These are phyloP conservation scores for Tamandua tetradactyla DNA, from an alignment of 2,797 vertebrate genomes.

Conservation along the genomic window DNA sequence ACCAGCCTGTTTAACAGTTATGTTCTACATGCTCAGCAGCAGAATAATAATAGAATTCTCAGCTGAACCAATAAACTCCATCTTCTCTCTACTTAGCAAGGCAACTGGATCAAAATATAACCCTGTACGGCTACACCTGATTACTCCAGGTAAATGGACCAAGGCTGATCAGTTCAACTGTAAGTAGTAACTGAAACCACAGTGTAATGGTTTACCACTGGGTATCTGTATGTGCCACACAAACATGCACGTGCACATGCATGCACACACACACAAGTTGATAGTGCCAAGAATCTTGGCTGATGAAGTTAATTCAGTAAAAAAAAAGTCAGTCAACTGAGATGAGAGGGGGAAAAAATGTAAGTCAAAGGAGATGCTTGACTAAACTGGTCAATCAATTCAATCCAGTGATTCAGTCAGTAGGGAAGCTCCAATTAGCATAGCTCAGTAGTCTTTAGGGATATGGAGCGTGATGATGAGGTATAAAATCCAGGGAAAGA, in stretches of 20 bases:
- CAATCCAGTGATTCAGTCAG: background rate
- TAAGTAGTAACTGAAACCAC: conserved; percentile 23
- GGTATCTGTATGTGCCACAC: background rate
- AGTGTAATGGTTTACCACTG: background rate
- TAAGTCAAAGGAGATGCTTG: background rate
- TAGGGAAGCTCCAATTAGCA: conserved; percentile 12
- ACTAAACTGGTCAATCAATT: conserved; percentile 15
- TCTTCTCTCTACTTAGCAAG: background rate
- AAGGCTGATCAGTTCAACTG: background rate
- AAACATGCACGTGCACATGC: background rate
- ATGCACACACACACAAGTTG: background rate
- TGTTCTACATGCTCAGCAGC: background rate
- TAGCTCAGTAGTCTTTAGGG: background rate
- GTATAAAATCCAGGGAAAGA: background rate
- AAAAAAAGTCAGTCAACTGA: background rate
- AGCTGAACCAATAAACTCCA: background rate
- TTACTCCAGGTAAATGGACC: background rate
- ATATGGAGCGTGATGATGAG: background rate
- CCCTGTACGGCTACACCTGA: background rate
- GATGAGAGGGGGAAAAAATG: background rate
- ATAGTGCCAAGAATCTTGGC: background rate
- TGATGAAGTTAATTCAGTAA: conserved; percentile 7
- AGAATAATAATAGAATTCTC: conserved; percentile 23
- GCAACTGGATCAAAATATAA: background rate
- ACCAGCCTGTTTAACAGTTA: background rate